phyloP scores from a whole-genome alignment of 64 coral and sea anemone species.

The Stichodactyla mertensii region DNA sequence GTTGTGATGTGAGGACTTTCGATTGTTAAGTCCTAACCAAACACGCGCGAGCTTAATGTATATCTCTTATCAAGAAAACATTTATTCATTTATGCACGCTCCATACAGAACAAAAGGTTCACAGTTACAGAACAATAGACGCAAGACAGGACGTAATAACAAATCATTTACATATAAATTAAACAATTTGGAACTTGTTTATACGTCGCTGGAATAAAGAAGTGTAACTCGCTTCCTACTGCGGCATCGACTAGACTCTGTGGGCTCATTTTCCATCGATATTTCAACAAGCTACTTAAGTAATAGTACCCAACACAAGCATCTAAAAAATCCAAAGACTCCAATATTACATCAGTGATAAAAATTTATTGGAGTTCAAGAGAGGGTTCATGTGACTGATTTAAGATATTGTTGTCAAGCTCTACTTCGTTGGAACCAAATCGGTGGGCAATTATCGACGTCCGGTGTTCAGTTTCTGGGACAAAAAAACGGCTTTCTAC shows the following conservation, averaged over 20 bases:
- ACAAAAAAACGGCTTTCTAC: background rate
- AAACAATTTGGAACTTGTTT: slow-evolving; percentile 19
- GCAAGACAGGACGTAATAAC: slow-evolving; percentile 9
- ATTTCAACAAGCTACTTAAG: background rate
- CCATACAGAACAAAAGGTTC: background rate
- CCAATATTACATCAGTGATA: background rate
- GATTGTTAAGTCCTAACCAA: background rate
- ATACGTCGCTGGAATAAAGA: background rate
- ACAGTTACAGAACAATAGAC: background rate
- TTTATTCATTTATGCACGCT: background rate
- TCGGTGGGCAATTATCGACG: slow-evolving; percentile 8
- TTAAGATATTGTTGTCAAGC: background rate
- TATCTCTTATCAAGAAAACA: background rate
- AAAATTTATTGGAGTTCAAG: background rate
- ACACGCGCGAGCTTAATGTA: background rate
- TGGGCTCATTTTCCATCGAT: background rate
- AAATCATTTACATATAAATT: slow-evolving; percentile 30
- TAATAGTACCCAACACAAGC: background rate
- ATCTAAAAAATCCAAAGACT: background rate
- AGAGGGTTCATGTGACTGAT: background rate
- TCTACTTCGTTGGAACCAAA: background rate
- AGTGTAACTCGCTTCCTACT: background rate
- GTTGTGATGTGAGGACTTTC: background rate
- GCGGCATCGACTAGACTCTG: background rate
- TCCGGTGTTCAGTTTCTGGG: slow-evolving; percentile 1